phyloP scores from a whole-genome alignment of 2,888 invertebrate species.

The Chromoteleia sp. region DNA sequence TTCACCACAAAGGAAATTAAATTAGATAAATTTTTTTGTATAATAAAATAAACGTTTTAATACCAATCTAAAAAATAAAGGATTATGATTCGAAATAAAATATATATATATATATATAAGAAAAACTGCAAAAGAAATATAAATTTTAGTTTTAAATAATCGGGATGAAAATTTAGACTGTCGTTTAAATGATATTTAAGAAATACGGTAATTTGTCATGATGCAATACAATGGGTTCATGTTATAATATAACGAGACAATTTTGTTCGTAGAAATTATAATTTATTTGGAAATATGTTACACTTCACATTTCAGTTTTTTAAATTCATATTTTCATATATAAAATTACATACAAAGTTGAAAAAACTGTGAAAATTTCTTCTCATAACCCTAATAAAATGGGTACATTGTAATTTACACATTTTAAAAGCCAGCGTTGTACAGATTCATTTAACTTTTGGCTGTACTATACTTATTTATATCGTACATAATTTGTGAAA shows the following conservation, averaged over 20 bases:
- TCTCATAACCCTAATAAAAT: constrained; percentile 13
- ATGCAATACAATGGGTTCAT: no score
- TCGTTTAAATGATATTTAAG: no score
- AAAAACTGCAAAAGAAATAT: no score
- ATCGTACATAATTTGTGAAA: not conserved
- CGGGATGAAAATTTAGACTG: no score
- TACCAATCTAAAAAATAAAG: no score
- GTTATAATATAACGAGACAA: not conserved
- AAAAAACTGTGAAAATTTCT: constrained; percentile 37
- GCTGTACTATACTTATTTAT: not conserved
- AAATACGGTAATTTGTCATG: no score
- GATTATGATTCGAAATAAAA: no score
- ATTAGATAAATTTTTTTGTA: no score
- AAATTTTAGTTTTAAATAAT: no score
- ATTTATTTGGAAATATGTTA: constrained; percentile 26
- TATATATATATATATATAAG: no score
- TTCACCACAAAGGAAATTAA: no score
- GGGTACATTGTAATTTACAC: constrained; percentile 6
- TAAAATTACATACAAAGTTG: constrained; percentile 53
- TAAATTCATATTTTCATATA: constrained; percentile 23
- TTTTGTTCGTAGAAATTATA: constrained; percentile 11
- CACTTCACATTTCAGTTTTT: constrained; percentile 6
- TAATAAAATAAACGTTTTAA: no score
- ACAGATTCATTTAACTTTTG: constrained; percentile 2
- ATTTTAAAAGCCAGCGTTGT: not conserved